Evolutionary conservation across 1,140 invertebrate species (phyloP).

Genomic region (Leptinotarsa defecta): DNA sequence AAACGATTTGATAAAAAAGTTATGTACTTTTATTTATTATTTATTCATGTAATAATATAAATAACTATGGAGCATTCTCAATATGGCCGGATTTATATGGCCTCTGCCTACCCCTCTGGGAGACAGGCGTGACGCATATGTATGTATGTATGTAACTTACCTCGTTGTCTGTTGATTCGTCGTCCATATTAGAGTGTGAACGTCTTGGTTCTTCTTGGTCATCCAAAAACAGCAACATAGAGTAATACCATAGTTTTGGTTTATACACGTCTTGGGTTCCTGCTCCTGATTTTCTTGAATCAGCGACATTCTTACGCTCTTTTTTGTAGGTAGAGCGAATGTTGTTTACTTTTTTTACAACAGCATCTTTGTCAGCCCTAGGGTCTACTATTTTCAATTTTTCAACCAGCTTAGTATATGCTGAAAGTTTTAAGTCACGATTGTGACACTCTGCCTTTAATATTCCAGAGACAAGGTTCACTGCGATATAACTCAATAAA

Average conservation of each 20-base stretch:
- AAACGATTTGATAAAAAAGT: background rate
- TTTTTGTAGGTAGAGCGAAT: conserved; percentile 2
- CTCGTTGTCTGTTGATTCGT: background rate
- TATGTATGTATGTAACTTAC: background rate
- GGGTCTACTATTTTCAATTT: background rate
- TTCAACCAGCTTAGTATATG: background rate
- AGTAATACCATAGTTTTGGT: conserved; percentile 8
- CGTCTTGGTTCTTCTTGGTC: background rate
- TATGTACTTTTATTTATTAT: background rate
- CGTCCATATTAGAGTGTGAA: background rate
- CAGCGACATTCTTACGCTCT: conserved; percentile 1
- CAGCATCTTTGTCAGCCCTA: background rate
- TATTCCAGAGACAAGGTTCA: background rate
- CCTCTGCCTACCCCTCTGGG: too few species aligned
- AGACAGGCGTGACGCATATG: too few species aligned
- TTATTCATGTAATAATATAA: background rate
- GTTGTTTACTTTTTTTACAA: conserved; percentile 12
- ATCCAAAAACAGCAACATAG: background rate
- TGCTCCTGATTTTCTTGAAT: background rate
- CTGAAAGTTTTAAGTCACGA: background rate
- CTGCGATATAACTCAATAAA: background rate
- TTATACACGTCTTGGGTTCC: background rate
- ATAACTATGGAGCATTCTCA: background rate
- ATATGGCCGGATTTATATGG: too few species aligned
- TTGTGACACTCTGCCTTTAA: conserved; percentile 4